Evolutionary conservation across 2,888 invertebrate genomes (phyloP).

Genomic region (Perizoma affinitatum): DNA sequence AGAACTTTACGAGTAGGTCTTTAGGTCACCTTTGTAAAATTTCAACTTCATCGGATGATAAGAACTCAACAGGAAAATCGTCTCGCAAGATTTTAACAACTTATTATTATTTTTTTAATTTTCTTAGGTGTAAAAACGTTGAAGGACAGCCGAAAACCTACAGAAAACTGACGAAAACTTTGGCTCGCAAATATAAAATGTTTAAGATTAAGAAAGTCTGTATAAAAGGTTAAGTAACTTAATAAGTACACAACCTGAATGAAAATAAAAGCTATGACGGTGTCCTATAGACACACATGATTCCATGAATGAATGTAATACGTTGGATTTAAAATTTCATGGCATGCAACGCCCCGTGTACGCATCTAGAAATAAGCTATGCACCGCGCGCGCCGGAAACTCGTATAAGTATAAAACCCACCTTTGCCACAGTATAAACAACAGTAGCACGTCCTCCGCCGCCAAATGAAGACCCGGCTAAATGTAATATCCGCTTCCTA

Average conservation of each 20-base stretch:
- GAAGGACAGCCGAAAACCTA: too few species aligned
- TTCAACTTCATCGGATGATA: too few species aligned
- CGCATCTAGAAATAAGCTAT: constrained; percentile 77
- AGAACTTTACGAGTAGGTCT: too few species aligned
- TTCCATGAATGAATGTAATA: constrained; percentile 67
- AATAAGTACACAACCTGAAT: neutral
- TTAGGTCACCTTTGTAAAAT: too few species aligned
- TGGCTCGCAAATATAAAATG: too few species aligned
- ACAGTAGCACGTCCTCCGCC: constrained; percentile 54
- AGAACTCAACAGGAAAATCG: too few species aligned
- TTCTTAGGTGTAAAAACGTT: too few species aligned
- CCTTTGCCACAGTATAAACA: constrained; percentile 42
- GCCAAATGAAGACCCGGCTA: constrained; percentile 81
- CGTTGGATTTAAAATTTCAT: constrained; percentile 72
- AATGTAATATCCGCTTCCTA: constrained; percentile 84
- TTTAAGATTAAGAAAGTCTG: too few species aligned
- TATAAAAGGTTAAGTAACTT: too few species aligned
- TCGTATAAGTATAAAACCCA: constrained; percentile 75
- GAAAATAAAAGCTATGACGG: constrained; percentile 8
- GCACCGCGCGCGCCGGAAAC: constrained; percentile 79
- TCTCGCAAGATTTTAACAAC: too few species aligned
- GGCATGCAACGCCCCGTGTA: constrained; percentile 66
- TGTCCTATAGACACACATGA: constrained; percentile 68
- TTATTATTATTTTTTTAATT: too few species aligned
- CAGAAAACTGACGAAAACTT: too few species aligned